A percentile compares a stretch with the other conserved stretches of the same genome.
Conservation (phyloP, 2,113 vertebrate genomes). For the Paradisaea rubra region DNA sequence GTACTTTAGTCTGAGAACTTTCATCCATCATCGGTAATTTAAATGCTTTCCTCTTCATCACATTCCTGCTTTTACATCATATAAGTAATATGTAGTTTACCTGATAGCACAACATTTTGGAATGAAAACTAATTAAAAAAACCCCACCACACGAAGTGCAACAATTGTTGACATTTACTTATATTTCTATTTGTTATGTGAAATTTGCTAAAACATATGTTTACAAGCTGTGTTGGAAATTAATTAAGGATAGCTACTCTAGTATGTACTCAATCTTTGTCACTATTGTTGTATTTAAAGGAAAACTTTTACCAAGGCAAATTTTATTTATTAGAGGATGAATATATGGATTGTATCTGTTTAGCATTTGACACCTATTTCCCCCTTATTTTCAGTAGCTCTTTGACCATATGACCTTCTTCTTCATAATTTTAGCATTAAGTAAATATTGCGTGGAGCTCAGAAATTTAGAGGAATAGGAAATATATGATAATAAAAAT, state of each 20-base stretch:
- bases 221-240: neutral
- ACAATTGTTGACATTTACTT: neutral
- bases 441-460: neutral
- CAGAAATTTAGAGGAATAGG: neutral
- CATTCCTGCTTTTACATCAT: neutral
- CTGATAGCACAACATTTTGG: neutral
- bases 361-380: neutral
- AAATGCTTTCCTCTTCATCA: neutral
- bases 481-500: neutral
- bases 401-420: neutral
- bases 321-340: neutral
- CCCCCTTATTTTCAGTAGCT: neutral
- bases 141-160: accelerated
- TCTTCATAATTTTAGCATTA: neutral
- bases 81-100: neutral
- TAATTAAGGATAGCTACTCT: neutral
- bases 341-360: neutral
- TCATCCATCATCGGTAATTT: neutral
- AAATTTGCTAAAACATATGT: neutral
- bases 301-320: neutral
- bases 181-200: neutral
- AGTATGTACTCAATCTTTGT: neutral
- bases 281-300: neutral
- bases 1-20: neutral
- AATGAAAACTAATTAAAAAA: neutral